phyloP scores from a whole-genome alignment of 2,797 vertebrate genomes.

The Odontamblyopus lacepedii region DNA sequence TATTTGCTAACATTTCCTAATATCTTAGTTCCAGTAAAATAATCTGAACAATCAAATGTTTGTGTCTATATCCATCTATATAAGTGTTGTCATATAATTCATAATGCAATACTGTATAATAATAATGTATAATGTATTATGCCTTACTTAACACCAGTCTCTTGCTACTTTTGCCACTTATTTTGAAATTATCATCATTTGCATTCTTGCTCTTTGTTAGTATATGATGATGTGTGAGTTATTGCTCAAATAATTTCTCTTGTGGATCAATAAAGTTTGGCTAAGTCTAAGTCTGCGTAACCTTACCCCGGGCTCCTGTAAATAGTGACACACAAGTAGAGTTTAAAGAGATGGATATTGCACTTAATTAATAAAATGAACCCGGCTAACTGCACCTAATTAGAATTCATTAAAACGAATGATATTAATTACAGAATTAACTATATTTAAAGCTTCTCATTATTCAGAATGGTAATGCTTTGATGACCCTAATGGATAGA shows the following conservation, averaged over 20 bases:
- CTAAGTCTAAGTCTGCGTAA: conserved; percentile 6
- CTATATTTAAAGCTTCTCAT: conserved; percentile 63
- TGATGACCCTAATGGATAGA: conserved; percentile 27
- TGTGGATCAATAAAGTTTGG: no score
- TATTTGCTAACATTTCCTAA: conserved; percentile 19
- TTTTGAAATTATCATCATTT: no score
- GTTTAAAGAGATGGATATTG: conserved; percentile 66
- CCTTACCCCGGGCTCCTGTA: conserved; percentile 28
- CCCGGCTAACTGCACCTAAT: conserved; percentile 56
- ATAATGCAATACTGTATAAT: conserved; percentile 17
- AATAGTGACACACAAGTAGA: conserved; percentile 50
- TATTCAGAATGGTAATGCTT: conserved; percentile 45
- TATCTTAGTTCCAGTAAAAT: no score
- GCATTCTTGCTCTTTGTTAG: no score
- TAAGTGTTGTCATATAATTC: conserved; percentile 12
- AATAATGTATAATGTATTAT: no score
- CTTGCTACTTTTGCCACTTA: no score
- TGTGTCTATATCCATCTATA: neutral
- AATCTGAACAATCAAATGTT: neutral
- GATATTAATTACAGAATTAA: conserved; percentile 70
- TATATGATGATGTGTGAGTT: no score
- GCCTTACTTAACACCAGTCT: no score
- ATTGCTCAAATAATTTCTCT: no score
- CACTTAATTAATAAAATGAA: conserved; percentile 60
- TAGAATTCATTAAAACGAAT: conserved; percentile 69